Percentiles rank a stretch among this genome's conserved stretches.
These are phyloP conservation scores for Sycophila sp. DNA, from an alignment of 1,140 invertebrate species.

Conservation along the genomic window DNA sequence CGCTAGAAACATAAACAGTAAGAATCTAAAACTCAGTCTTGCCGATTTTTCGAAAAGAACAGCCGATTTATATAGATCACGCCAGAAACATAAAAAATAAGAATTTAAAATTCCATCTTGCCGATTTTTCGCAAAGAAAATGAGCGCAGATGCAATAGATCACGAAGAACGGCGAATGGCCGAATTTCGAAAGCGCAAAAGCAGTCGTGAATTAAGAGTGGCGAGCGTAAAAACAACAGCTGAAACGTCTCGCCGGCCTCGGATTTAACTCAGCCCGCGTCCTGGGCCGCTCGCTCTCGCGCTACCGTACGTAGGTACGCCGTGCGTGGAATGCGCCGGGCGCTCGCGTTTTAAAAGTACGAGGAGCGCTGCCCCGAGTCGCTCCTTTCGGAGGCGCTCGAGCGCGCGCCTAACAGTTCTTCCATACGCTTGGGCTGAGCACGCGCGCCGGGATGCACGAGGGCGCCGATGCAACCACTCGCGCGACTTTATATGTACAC, in stretches of 20 bases:
- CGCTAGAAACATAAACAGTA: too few species aligned
- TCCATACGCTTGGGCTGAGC: slow-evolving; percentile 16
- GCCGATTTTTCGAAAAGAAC: too few species aligned
- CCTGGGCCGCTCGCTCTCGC: not conserved
- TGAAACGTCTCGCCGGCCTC: too few species aligned
- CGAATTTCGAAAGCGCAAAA: too few species aligned
- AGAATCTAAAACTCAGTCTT: too few species aligned
- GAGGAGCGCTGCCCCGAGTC: not conserved
- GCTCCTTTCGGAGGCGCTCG: slow-evolving; percentile 1
- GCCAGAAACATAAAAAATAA: too few species aligned
- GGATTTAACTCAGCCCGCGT: not conserved
- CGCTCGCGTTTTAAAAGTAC: not conserved
- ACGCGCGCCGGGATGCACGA: not conserved
- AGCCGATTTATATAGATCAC: too few species aligned
- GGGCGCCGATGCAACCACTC: not conserved
- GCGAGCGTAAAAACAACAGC: not conserved
- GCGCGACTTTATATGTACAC: not conserved
- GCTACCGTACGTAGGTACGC: not conserved
- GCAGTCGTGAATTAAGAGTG: too few species aligned
- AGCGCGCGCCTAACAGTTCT: slow-evolving; percentile 29
- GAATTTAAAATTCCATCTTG: too few species aligned
- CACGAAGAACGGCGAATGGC: too few species aligned
- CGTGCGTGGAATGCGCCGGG: not conserved
- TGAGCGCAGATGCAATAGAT: too few species aligned
- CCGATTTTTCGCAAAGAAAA: too few species aligned